Percentiles rank a stretch among this genome's conserved stretches.
These are phyloP conservation scores for Oscheius myriophilus DNA, from an alignment of 2,888 invertebrate genomes.

Conservation along the genomic window DNA sequence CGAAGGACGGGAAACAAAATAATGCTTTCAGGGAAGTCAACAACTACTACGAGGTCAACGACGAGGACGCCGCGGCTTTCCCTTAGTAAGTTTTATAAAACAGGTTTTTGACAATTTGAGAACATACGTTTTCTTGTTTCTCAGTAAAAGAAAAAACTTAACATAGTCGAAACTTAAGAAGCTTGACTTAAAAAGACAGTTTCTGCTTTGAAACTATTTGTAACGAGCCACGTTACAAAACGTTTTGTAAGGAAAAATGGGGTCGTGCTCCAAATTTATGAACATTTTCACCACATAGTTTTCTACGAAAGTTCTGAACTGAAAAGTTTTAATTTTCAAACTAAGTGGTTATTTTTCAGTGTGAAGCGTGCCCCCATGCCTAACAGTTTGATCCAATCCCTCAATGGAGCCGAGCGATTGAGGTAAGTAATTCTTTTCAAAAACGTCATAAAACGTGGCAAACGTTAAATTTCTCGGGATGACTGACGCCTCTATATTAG, in stretches of 20 bases:
- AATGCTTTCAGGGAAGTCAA: neutral
- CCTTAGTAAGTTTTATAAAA: neutral
- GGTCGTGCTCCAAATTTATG: too few relatives aligned
- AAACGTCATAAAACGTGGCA: too few relatives aligned
- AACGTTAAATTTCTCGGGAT: too few relatives aligned
- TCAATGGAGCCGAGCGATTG: constrained; percentile 55
- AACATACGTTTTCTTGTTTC: neutral
- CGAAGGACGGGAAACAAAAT: neutral
- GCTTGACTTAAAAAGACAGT: too few relatives aligned
- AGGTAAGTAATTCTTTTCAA: constrained; percentile 32
- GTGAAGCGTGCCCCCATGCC: constrained; percentile 43
- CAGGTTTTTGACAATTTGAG: neutral
- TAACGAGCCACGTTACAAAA: too few relatives aligned
- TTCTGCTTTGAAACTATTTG: too few relatives aligned
- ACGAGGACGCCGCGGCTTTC: neutral
- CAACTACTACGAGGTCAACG: neutral
- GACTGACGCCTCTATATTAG: too few relatives aligned
- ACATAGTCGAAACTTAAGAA: too few relatives aligned
- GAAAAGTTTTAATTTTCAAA: neutral
- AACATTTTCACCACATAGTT: too few relatives aligned
- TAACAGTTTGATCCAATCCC: constrained; percentile 42
- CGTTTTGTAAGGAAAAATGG: too few relatives aligned
- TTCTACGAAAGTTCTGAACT: neutral
- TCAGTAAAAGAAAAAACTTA: too few relatives aligned
- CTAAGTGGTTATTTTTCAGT: constrained; percentile 24